Evolutionary conservation across 1,140 invertebrate species (phyloP).

Genomic region (Papilio glaucus): DNA sequence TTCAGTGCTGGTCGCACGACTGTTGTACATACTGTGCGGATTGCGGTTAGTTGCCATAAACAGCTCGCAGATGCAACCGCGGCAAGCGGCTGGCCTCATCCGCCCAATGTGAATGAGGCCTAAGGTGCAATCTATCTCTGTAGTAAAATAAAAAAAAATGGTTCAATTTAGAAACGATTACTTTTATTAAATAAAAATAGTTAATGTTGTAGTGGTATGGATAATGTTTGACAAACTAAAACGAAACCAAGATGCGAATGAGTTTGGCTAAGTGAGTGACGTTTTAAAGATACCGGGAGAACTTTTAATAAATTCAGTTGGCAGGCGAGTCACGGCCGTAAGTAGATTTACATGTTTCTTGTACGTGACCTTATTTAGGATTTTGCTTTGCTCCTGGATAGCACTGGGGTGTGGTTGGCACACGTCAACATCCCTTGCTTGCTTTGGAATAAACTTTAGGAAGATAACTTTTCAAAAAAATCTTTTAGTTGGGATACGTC

Average conservation of each 20-base stretch:
- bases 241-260: constrained; percentile 6
- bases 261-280: constrained; percentile 31
- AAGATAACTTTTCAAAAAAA: neutral
- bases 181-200: too few species aligned
- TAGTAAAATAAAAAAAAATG: too few species aligned
- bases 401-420: constrained; percentile 51
- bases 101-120: too few species aligned
- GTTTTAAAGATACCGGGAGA: constrained; percentile 51
- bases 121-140: too few species aligned
- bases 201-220: neutral
- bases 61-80: too few species aligned
- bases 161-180: too few species aligned
- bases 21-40: too few species aligned
- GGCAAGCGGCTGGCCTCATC: too few species aligned
- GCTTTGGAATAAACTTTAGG: constrained; percentile 23
- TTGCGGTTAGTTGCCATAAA: too few species aligned
- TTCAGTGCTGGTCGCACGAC: too few species aligned
- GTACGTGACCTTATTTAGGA: constrained; percentile 77
- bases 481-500: neutral
- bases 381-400: constrained; percentile 66
- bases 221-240: neutral
- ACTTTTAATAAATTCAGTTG: constrained; percentile 63
- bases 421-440: constrained; percentile 23
- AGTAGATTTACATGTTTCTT: constrained; percentile 79
- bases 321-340: constrained; percentile 64